Evolutionary conservation across 2,888 invertebrate species (phyloP), one percentile per base, ranked within the genome.

Genomic region (Linnaemya tessellans): DNA sequence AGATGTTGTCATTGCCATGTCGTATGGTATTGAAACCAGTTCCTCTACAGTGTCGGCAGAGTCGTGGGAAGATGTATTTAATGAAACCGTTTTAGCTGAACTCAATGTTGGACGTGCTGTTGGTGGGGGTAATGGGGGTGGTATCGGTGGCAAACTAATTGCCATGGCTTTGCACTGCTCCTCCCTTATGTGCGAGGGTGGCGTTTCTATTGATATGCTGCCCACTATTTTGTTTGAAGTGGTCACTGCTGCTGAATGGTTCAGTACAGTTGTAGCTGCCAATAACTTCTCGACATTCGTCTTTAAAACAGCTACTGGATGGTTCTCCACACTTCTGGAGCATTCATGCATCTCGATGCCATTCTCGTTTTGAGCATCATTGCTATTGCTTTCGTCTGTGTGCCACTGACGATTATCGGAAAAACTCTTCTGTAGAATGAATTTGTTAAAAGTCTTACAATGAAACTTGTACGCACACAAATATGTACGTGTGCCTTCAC

Each of bases 181-280:
- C 56, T 91, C 90, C 83, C 91, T 90, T 80, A 92, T 89, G 71
- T 91, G 90, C 1, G 91, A 89, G 5, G 92, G 92, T 10, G 92
- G 92, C 43, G 92, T 90, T 85, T 92, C 92, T 65, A 92, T 89
- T 11, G 92, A 92, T 80, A 92, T 92, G 88, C 92, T 92, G 67
- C 92, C 92, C 78, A 92, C 91, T 51, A 92, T 89, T n/a, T 90
- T 88, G 84, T 91, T 92, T 62, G 90, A 90, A 38, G 90, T 91
- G 71, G 91, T 91, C 35, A 91, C 90, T 49, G 91, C 90, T 11
- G 91, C 90, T 38, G 91, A 89, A 30, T 90, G 90, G n/a, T 89
- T 84, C 46, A 90, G 68, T 54, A 89, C 73, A 62, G 89, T 88
- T 43, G 89, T 89, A 10, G 89, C 87, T 35, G 88, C 87, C 54